Conservation (phyloP, 53 echinoderm and acorn worm genomes). For the Paracentrotus lividus region DNA sequence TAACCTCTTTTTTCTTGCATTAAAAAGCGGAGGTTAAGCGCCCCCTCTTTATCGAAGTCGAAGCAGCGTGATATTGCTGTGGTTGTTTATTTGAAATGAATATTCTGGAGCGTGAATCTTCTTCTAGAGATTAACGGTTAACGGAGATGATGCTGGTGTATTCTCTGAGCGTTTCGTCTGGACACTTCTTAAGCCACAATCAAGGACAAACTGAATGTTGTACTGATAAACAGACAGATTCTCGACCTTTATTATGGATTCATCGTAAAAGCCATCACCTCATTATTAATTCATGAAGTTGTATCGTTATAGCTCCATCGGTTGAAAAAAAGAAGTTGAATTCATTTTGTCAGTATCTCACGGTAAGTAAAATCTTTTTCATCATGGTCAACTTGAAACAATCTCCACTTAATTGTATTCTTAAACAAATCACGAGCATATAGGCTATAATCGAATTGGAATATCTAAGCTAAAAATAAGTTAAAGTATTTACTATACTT, state of each 20-base stretch:
- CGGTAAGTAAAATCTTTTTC: background rate
- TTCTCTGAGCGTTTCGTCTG: background rate
- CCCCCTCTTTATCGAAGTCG: background rate
- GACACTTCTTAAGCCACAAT: background rate
- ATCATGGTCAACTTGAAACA: too few relatives aligned
- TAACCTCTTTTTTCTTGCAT: background rate
- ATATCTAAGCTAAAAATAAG: too few relatives aligned
- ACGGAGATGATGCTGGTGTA: background rate
- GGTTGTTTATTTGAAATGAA: slow-evolving; percentile 45
- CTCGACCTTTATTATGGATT: background rate
- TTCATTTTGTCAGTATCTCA: background rate
- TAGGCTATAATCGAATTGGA: too few relatives aligned
- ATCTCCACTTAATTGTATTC: too few relatives aligned
- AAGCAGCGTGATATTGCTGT: slow-evolving; percentile 12
- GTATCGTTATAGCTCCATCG: too few relatives aligned
- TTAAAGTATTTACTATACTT: too few relatives aligned
- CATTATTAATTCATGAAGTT: too few relatives aligned
- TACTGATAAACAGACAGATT: background rate
- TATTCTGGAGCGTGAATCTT: slow-evolving; percentile 8
- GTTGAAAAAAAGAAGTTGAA: background rate
- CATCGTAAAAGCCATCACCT: background rate
- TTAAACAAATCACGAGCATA: too few relatives aligned
- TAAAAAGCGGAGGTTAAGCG: background rate
- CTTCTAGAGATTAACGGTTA: background rate
- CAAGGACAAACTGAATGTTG: background rate